Evolutionary conservation across 2,113 vertebrate species (phyloP), one percentile per base, ranked within the genome.

Genomic region (Geothlypis trichas): DNA sequence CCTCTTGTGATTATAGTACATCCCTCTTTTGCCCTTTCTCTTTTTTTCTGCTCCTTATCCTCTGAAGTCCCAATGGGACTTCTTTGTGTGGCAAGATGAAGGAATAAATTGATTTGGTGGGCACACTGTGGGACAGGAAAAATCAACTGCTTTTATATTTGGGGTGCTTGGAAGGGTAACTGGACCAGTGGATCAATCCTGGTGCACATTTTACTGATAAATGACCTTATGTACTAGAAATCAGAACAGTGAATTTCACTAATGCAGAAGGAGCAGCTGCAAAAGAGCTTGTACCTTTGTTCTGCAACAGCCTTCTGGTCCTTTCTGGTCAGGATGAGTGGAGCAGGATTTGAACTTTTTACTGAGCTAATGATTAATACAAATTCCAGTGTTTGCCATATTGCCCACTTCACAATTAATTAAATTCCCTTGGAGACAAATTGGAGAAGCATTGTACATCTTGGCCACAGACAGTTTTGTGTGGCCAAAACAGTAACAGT

Each of bases 341-440:
- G 55, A 83, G 22, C 15, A 94, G 72, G 51, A 71, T 87, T 85
- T 85, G 23, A 88, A 90, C 61, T 77, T 94, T 91, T 93, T 88
- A 75, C 52, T 80, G 65, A 80, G 74, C n/a, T 91, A 66, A 87
- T 85, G 54, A 84, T 81, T 91, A 78, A 71, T 54, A 92, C 17
- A 84, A 94, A 93, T 93, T 90, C 52, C 65, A 95, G 11, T 7
- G 5, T 90, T 80, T 93, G 10, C 79, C 59, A 44, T 96, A 78
- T 90, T 93, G 55, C 57, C 27, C 42, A 77, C 73, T 94, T 93
- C 68, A 90, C 42, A 72, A 80, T 91, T 93, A 83, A 91, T 95
- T 95, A 95, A 91, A 93, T 86, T 94, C 76, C 82, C 79, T 84
- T 92, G 65, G 87, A 94, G 79, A 87, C 71, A 89, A 93, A 96